Evolutionary conservation across 1,140 invertebrate genomes (phyloP), one percentile per base, ranked within the genome.

Genomic region (Daktulosphaira vitifoliae): DNA sequence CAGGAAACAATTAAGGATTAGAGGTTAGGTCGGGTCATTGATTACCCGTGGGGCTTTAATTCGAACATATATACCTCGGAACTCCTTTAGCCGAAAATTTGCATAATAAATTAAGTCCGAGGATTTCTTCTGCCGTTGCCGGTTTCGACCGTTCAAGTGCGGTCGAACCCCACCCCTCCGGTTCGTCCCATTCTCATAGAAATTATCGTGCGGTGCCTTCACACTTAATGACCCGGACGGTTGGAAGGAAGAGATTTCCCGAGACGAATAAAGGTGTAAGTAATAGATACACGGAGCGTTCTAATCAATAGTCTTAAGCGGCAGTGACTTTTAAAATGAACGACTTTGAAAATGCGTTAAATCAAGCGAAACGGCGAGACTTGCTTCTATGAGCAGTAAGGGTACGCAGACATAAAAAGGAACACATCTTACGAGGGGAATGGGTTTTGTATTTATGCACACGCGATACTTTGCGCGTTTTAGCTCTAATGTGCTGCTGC

Each of bases 91-190:
- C 22, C 25, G 56, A 48, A 62, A 62, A 62, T 62, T 62, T 62
- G 56, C 56, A 62, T 62, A 62, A 48, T 62, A 62, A 62, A 62
- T 62, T 62, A 62, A 62, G 56, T 62, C 42, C 56, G 22, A 62
- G 56, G 56, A 62, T 62, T 62, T 62, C 56, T 62, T 62, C 56
- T 62, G 56, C 56, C 42, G 44, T 62, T 62, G 42, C 42, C 38
- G 54, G 54, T 37, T 13, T 59, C 5, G 5, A 33, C 29, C 5
- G 29, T 33, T 6, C 29, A 11, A 11, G 29, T 33, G 5, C 11
- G 5, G 29, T 33, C 29, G 11, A 33, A 5, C 29, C 29, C 29
- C 29, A 6, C 29, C 29, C 29, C 29, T 33, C 29, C 42, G 9
- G 29, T 16, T 15, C 4, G 18, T 11, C 6, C 53, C 38, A 44